Evolutionary conservation across 2,888 invertebrate species (phyloP), one percentile per base, ranked within the genome.

Genomic region (Coenonympha glycerion): DNA sequence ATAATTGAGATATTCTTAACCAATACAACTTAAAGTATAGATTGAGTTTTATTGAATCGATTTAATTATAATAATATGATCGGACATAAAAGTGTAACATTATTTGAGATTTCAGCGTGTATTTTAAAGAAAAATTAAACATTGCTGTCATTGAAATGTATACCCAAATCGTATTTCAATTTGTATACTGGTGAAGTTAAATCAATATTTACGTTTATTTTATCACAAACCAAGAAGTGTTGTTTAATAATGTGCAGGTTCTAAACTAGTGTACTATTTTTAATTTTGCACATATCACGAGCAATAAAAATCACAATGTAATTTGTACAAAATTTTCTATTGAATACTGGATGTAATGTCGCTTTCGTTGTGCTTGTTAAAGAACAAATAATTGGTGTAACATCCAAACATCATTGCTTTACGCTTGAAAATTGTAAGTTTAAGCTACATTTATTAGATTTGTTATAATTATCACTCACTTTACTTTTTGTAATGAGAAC

Each of bases 261-360:
- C 71, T 81, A 73, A 79, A 72, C 61, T 75, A 64, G 75, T 75
- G 72, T 70, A 72, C 77, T 72, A 71, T 75, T 69, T 69, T 73
- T 74, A 79, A 61, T 73, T 73, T 77, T 71, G 82, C 85, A 85
- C 85, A 69, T 69, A 69, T 74, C 83, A 82, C 81, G 67, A 81
- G 76, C 74, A 72, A 78, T 74, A 73, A 72, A 67, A 70, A 69
- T 73, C 81, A 80, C 85, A 87, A 85, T 83, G 83, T 83, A 85
- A 87, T 81, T 78, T 77, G 68, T 73, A 74, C 60, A 71, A 76
- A 75, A 69, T n/a, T 71, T 69, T 65, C 69, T 61, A 57, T 65
- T 36, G 66, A 73, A 74, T 73, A 73, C 73, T 71, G 67, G 67
- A 65, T 77, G 70, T 78, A 67, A 74, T 76, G 77, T 79, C 64